These are phyloP conservation scores for Platysteira castanea DNA, from an alignment of 2,113 vertebrate genomes.

Conservation along the genomic window DNA sequence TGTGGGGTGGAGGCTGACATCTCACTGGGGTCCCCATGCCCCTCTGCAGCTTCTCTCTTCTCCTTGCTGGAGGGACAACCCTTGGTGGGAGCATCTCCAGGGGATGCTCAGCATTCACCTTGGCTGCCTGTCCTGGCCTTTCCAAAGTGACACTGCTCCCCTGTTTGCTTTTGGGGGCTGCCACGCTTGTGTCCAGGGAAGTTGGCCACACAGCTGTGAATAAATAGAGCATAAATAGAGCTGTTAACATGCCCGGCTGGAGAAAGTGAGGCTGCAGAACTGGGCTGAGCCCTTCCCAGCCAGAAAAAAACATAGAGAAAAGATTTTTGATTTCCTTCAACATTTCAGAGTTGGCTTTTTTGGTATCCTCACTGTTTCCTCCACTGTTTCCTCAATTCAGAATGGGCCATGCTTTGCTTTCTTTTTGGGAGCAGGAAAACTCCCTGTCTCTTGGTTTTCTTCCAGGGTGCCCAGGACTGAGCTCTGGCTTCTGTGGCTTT, in stretches of 20 bases:
- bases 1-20: accelerated
- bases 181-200: accelerated
- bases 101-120: not conserved
- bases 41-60: not conserved
- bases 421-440: not conserved
- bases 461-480: not conserved
- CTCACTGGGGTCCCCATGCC: not conserved
- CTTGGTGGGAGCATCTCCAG: not conserved
- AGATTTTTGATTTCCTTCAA: not conserved
- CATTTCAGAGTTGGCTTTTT: not conserved
- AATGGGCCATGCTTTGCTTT: not conserved
- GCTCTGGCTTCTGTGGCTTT: not conserved
- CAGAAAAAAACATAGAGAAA: not conserved
- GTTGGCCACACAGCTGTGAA: not conserved
- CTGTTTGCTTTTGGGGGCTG: not conserved
- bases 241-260: not conserved
- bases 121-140: not conserved
- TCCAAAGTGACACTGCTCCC: not conserved
- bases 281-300: not conserved
- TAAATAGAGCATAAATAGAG: slow-evolving; percentile 42
- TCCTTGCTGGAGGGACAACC: not conserved
- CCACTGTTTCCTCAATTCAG: accelerated
- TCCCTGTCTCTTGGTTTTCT: not conserved
- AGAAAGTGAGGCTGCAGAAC: not conserved
- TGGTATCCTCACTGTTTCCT: not conserved